Base-by-base conservation (phyloP, 2,888 invertebrate genomes). In the Aporophyla lueneburgensis region DNA sequence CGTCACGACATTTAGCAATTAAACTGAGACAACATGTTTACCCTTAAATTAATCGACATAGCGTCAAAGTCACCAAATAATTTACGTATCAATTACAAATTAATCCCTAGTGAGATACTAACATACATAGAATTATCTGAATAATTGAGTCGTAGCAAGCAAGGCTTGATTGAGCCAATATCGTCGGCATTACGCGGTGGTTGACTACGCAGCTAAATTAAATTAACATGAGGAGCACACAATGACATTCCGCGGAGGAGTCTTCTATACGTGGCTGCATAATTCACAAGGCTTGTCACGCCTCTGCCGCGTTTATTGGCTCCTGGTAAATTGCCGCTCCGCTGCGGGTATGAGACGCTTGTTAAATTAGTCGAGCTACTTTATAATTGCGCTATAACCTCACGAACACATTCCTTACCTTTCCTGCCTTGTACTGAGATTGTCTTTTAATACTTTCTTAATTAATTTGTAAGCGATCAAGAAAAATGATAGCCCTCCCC, bases 171-270 rank as follows among this genome's bases (percentile, higher is more conserved):
- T 92, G 90, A 87, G 88, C 90, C 91, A 93, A 93, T 92, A 91
- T 90, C 88, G 85, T 85, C 84, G 87, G 76, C 85, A 87, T 91
- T 89, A 90, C 88, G 87, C 86, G 86, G 87, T 85, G 90, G 91
- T 88, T 89, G 87, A 90, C 89, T 89, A 90, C 91, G 88, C 86
- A 89, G 90, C 89, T 88, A 92, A 94, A 95, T 95, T 93, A 93
- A 94, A 94, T 95, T 94, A 95, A 92, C 94, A 93, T 93, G 92
- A 92, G 90, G 89, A 91, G 88, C 90, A 90, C 89, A 90, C 91
- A 88, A 89, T 89, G 91, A 91, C 91, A 88, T 91, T 85, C 88
- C 87, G 86, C 84, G 80, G 87, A 81, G 76, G 80, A 83, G 86
- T 85, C 86, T 84, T 75, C 88, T 79, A 80, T 83, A 86, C 87